Conservation (phyloP, 1,140 invertebrate species). For the Leptinotarsa undecemlineata region DNA sequence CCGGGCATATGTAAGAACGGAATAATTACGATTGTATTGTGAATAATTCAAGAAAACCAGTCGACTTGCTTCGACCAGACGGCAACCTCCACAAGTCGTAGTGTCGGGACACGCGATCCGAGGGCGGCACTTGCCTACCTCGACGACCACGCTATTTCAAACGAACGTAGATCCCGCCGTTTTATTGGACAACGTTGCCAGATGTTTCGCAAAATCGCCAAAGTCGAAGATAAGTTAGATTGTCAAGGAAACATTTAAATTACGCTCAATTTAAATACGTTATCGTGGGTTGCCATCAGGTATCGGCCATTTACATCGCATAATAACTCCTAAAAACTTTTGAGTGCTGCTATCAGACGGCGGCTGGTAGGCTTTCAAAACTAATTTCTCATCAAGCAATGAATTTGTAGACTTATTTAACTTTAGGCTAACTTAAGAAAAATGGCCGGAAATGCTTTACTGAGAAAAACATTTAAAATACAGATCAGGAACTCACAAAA, state of each 20-base stretch:
- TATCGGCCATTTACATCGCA: too few species aligned
- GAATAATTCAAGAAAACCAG: slow-evolving; percentile 2
- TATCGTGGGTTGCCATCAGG: too few species aligned
- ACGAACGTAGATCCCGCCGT: neutral
- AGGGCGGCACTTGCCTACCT: slow-evolving; percentile 10
- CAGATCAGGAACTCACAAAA: too few species aligned
- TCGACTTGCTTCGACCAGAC: neutral
- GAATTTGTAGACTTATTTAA: too few species aligned
- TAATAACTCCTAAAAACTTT: too few species aligned
- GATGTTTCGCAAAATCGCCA: neutral
- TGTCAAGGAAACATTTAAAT: neutral
- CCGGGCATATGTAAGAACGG: neutral
- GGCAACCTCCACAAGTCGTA: slow-evolving; percentile 3
- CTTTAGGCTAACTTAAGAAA: too few species aligned
- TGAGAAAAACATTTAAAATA: too few species aligned
- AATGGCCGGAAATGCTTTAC: too few species aligned
- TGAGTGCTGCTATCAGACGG: too few species aligned
- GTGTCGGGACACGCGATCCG: slow-evolving; percentile 11
- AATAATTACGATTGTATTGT: slow-evolving; percentile 2
- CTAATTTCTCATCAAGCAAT: too few species aligned
- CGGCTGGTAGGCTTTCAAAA: too few species aligned
- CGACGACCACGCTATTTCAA: neutral
- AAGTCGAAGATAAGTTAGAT: neutral
- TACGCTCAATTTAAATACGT: too few species aligned
- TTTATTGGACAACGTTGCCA: neutral